phyloP scores from a whole-genome alignment of 2,113 vertebrate species.

The Synchiropus splendidus region DNA sequence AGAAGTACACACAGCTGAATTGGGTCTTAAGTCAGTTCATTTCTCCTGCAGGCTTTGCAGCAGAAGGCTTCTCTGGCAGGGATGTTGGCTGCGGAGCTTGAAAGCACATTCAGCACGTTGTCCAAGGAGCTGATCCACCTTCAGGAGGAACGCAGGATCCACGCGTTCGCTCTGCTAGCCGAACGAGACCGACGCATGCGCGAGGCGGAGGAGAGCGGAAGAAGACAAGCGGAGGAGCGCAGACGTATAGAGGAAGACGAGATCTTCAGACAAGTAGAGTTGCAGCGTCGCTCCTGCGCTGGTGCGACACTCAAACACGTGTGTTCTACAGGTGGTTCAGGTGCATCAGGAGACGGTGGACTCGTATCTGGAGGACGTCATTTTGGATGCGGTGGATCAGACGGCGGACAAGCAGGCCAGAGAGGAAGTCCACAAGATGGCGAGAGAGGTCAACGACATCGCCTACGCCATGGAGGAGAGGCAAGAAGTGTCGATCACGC shows the following conservation, averaged over 20 bases:
- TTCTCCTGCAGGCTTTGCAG: slow-evolving; percentile 20
- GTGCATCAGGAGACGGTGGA: slow-evolving; percentile 83
- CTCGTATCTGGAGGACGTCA: slow-evolving; percentile 84
- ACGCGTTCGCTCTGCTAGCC: slow-evolving; percentile 78
- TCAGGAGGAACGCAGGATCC: slow-evolving; percentile 82
- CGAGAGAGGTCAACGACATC: slow-evolving; percentile 78
- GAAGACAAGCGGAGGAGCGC: slow-evolving; percentile 77
- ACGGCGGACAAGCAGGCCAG: slow-evolving; percentile 81
- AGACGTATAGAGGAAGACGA: slow-evolving; percentile 75
- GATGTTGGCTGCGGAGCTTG: slow-evolving; percentile 67
- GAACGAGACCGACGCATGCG: slow-evolving; percentile 76
- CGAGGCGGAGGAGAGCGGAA: slow-evolving; percentile 86
- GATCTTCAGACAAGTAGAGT: slow-evolving; percentile 79
- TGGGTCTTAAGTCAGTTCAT: too few species aligned
- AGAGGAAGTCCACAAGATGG: slow-evolving; percentile 74
- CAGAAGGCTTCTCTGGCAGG: slow-evolving; percentile 61
- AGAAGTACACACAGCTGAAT: too few species aligned
- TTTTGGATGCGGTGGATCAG: slow-evolving; percentile 65
- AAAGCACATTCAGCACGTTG: slow-evolving; percentile 75
- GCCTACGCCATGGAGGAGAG: slow-evolving; percentile 77
- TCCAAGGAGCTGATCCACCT: slow-evolving; percentile 85
- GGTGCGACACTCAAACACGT: slow-evolving; percentile 7
- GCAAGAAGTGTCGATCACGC: too few species aligned
- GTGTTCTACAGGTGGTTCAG: slow-evolving; percentile 71
- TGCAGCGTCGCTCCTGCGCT: neutral